These are phyloP conservation scores for Andrena marginata DNA, from an alignment of 2,888 invertebrate genomes.

Conservation along the genomic window DNA sequence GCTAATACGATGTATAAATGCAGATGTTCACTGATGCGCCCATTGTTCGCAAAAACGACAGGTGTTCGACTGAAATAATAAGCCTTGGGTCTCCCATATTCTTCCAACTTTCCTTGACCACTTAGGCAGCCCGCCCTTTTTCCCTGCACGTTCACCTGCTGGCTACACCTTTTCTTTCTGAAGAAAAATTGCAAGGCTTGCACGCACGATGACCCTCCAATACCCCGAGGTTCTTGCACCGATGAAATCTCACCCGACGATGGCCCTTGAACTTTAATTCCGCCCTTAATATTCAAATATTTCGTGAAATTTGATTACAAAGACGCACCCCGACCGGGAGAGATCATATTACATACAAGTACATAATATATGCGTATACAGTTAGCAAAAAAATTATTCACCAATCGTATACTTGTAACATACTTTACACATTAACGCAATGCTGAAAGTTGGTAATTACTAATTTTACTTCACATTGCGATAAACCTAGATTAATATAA, in stretches of 20 bases:
- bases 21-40: conserved; percentile 12
- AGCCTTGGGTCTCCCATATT: not conserved
- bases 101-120: conserved; percentile 36
- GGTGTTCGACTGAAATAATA: conserved; percentile 23
- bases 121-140: conserved; percentile 21
- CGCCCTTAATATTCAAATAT: conserved; percentile 17
- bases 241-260: conserved; percentile 26
- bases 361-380: too few species aligned
- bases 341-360: not conserved
- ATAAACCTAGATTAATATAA: too few species aligned
- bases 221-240: not conserved
- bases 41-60: conserved; percentile 34
- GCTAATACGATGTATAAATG: not conserved
- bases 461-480: too few species aligned
- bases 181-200: conserved; percentile 33
- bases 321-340: not conserved
- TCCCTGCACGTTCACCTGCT: conserved; percentile 32
- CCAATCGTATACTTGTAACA: too few species aligned
- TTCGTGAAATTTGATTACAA: conserved; percentile 16
- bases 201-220: not conserved
- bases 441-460: too few species aligned
- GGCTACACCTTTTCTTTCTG: conserved; percentile 16
- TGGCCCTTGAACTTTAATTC: not conserved
- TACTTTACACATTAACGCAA: too few species aligned
- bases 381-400: too few species aligned